Conservation (phyloP, 2,888 invertebrate genomes). For the Tineola bisselliella region DNA sequence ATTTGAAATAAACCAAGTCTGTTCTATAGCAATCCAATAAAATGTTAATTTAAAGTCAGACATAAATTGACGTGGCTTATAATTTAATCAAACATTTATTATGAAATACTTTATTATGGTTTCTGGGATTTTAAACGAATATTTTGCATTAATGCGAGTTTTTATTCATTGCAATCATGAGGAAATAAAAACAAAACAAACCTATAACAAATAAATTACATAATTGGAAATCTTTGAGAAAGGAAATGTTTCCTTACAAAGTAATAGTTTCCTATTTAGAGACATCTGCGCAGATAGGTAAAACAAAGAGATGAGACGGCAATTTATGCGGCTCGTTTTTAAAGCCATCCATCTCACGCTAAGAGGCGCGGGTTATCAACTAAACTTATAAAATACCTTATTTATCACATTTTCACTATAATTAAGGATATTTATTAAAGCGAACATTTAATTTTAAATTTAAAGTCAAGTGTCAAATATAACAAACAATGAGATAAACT, state of each 20-base stretch:
- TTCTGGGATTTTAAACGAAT: too few relatives aligned
- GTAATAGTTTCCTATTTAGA: constrained; percentile 28
- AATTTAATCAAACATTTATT: constrained; percentile 2
- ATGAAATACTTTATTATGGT: neutral
- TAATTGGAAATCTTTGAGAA: too few relatives aligned
- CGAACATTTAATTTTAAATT: too few relatives aligned
- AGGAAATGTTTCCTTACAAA: neutral
- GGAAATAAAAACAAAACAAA: too few relatives aligned
- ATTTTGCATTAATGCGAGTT: too few relatives aligned
- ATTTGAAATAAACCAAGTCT: neutral
- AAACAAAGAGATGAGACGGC: constrained; percentile 35
- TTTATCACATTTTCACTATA: neutral
- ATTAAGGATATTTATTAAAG: neutral
- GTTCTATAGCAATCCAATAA: neutral
- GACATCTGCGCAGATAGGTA: constrained; percentile 42
- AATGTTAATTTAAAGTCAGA: constrained; percentile 7
- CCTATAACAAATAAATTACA: too few relatives aligned
- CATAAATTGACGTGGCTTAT: neutral
- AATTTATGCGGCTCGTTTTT: constrained; percentile 38
- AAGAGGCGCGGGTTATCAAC: neutral
- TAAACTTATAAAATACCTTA: neutral
- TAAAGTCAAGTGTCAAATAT: too few relatives aligned
- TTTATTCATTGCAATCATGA: too few relatives aligned
- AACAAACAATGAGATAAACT: too few relatives aligned
- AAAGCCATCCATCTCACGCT: constrained; percentile 25